Evolutionary conservation across 2,113 vertebrate genomes (phyloP).

Genomic region (Dinomys branickii): DNA sequence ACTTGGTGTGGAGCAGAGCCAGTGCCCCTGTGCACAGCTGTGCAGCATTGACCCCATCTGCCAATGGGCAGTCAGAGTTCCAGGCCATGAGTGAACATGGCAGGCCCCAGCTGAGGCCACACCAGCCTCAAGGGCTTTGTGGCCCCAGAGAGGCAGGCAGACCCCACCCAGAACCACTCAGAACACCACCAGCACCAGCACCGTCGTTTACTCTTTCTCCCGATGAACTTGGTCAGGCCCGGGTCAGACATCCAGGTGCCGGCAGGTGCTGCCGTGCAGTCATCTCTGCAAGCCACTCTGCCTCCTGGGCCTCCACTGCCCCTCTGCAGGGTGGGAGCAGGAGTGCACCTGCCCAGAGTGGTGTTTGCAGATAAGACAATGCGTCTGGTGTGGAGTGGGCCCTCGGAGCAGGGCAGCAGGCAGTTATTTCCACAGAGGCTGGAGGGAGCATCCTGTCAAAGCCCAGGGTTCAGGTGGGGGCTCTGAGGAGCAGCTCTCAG

Average conservation of each 20-base stretch:
- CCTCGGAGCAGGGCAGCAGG: neutral
- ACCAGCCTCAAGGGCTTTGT: neutral
- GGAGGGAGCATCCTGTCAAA: neutral
- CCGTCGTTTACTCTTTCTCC: neutral
- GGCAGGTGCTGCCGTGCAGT: rapidly evolving
- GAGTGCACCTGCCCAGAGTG: rapidly evolving
- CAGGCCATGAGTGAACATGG: too few species aligned
- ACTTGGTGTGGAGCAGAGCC: neutral
- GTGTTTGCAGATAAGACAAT: neutral
- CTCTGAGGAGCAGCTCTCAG: neutral
- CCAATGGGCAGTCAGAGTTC: rapidly evolving
- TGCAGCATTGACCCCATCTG: neutral
- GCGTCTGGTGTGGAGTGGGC: neutral
- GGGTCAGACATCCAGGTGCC: neutral
- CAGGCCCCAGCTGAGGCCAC: neutral
- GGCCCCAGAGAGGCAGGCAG: neutral
- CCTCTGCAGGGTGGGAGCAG: rapidly evolving
- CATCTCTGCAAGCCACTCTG: neutral
- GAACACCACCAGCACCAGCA: neutral
- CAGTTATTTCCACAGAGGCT: neutral
- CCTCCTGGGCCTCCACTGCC: neutral
- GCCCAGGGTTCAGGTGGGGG: neutral
- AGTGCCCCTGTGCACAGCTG: too few species aligned
- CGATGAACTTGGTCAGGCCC: neutral
- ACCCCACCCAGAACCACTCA: neutral